phyloP scores from a whole-genome alignment of 2,113 vertebrate species.

The Pycnonotus jocosus region DNA sequence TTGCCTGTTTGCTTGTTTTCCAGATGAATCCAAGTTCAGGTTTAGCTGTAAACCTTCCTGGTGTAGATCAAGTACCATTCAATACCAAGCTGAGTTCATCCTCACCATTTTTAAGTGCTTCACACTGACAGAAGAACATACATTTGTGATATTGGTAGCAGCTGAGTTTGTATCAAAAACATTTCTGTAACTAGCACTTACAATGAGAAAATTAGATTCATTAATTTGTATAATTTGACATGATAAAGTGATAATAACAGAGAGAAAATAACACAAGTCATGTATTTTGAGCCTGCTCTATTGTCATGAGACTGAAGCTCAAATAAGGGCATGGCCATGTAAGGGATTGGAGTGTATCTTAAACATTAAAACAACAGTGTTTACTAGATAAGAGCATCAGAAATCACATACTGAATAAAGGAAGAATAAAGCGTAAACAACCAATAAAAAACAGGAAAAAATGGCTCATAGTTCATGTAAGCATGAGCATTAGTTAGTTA shows the following conservation, averaged over 20 bases:
- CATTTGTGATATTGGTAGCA: not conserved
- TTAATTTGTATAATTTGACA: not conserved
- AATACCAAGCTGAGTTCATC: not conserved
- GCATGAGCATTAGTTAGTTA: not conserved
- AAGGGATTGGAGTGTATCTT: not conserved
- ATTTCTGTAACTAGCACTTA: not conserved
- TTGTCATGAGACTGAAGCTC: not conserved
- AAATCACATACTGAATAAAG: not conserved
- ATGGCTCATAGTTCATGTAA: not conserved
- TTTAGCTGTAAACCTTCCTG: not conserved
- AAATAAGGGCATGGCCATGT: not conserved
- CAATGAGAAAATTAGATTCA: not conserved
- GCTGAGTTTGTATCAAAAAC: not conserved
- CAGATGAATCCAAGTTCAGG: not conserved
- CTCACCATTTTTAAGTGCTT: not conserved
- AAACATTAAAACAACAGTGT: not conserved
- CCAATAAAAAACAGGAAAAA: not conserved
- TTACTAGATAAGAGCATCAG: not conserved
- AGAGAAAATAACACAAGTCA: not conserved
- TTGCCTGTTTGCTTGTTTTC: not conserved
- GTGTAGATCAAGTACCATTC: not conserved
- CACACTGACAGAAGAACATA: not conserved
- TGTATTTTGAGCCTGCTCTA: not conserved
- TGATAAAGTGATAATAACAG: not conserved
- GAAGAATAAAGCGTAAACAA: not conserved